Conservation (phyloP, 2,797 vertebrate species). For the Parauchenoglanis punctatus region DNA sequence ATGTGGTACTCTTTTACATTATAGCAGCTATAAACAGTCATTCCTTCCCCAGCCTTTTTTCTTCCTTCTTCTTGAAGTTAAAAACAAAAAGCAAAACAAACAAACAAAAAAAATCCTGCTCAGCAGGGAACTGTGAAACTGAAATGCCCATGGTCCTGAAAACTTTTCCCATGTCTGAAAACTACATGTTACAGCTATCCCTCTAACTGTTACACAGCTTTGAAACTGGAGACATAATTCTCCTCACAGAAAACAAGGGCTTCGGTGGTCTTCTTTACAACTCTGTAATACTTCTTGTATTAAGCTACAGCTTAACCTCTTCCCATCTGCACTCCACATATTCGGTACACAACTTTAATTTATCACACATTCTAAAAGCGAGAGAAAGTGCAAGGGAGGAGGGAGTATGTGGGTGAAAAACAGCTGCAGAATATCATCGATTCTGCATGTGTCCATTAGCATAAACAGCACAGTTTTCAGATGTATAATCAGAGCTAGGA, state of each 20-base stretch:
- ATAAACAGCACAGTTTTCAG: slow-evolving; percentile 41
- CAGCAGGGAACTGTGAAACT: neutral
- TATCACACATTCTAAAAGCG: neutral
- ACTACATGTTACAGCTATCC: neutral
- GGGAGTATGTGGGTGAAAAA: neutral
- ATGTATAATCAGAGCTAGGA: slow-evolving; percentile 48
- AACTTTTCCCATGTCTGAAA: neutral
- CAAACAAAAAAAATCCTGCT: neutral
- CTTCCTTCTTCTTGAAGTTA: neutral
- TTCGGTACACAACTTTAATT: slow-evolving; percentile 50
- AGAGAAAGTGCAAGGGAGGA: neutral
- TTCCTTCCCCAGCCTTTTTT: neutral
- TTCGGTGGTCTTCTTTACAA: neutral
- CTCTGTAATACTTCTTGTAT: neutral
- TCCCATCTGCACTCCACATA: slow-evolving; percentile 36
- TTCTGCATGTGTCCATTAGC: slow-evolving; percentile 40
- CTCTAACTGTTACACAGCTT: neutral
- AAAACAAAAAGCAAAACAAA: neutral
- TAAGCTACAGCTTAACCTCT: slow-evolving; percentile 55
- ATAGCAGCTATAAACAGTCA: neutral
- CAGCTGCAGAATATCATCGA: slow-evolving; percentile 46
- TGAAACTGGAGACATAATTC: slow-evolving; percentile 1
- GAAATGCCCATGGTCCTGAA: neutral
- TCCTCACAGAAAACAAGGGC: too few relatives aligned
- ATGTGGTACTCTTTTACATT: neutral